Evolutionary conservation across 2,113 vertebrate genomes (phyloP).

Genomic region (Mormyrus lacerda): DNA sequence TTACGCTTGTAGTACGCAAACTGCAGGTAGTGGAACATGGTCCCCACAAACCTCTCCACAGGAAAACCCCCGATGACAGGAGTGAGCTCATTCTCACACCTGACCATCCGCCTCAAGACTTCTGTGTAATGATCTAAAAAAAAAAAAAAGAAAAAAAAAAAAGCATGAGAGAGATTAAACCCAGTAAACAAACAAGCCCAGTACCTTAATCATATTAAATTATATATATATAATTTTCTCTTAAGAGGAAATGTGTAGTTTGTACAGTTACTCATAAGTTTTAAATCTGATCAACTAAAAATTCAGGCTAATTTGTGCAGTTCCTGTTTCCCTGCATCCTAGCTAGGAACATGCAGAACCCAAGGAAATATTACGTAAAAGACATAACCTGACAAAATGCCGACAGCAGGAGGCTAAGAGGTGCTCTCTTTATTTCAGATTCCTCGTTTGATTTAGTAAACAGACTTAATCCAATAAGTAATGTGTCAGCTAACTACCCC

Average conservation of each 20-base stretch:
- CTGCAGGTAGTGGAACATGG: conserved; percentile 98
- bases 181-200: background rate
- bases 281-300: background rate
- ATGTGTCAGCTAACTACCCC: background rate
- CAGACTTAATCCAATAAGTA: background rate
- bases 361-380: background rate
- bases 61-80: conserved; percentile 84
- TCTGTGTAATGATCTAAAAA: conserved; percentile 83
- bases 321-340: background rate
- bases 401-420: background rate
- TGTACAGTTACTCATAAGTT: background rate
- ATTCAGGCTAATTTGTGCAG: background rate
- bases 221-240: background rate
- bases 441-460: background rate
- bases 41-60: conserved; percentile 94
- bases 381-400: background rate
- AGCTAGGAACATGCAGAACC: background rate
- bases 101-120: conserved; percentile 80
- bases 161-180: background rate
- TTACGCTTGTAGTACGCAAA: conserved; percentile 96
- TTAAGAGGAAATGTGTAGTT: background rate
- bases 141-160: background rate
- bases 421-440: background rate
- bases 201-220: background rate
- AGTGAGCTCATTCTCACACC: conserved; percentile 79